Percentiles rank a stretch among this genome's conserved stretches.
These are phyloP conservation scores for Chauna torquata DNA, from an alignment of 2,113 vertebrate species.

Conservation along the genomic window DNA sequence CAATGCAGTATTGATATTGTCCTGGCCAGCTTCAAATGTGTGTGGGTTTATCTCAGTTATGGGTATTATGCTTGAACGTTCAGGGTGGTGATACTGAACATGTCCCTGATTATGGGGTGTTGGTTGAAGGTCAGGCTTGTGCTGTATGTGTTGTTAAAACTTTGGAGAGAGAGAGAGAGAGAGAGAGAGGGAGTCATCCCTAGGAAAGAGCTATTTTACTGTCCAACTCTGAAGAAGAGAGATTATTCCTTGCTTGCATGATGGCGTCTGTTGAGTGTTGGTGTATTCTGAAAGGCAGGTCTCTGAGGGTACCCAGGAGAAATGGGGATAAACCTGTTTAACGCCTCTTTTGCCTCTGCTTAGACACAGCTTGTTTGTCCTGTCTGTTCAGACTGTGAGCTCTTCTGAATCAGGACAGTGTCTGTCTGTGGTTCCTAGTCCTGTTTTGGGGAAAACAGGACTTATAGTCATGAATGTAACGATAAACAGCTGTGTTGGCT, in stretches of 20 bases:
- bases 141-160: background rate
- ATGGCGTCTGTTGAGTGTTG: background rate
- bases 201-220: background rate
- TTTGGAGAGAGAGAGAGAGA: no score
- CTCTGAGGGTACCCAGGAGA: background rate
- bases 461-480: background rate
- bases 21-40: background rate
- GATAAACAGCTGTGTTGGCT: background rate
- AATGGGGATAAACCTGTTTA: background rate
- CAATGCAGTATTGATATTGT: background rate
- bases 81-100: background rate
- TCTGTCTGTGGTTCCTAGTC: background rate
- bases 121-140: background rate
- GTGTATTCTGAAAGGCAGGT: background rate
- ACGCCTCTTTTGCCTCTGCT: background rate
- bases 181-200: no score
- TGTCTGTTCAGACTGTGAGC: background rate
- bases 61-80: background rate
- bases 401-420: background rate
- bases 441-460: background rate
- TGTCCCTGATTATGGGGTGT: background rate
- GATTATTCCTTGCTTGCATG: accelerated
- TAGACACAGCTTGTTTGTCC: background rate
- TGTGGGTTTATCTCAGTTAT: background rate
- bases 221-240: background rate